These are phyloP conservation scores for Excalfactoria chinensis DNA, from an alignment of 2,113 vertebrate species.

Conservation along the genomic window DNA sequence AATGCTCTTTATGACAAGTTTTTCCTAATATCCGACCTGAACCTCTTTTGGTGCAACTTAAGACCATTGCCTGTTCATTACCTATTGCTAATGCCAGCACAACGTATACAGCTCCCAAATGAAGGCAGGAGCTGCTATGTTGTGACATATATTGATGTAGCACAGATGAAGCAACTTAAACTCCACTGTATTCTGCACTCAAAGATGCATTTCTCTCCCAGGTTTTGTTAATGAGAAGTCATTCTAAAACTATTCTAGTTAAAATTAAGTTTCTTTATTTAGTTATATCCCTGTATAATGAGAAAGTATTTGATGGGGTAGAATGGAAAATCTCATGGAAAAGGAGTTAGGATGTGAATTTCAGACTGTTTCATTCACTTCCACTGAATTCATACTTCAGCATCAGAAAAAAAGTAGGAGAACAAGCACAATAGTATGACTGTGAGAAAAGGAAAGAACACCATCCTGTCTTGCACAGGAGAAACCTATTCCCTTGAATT, in stretches of 20 bases:
- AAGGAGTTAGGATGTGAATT: accelerated
- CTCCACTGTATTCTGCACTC: background rate
- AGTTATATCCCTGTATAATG: background rate
- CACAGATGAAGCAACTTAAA: background rate
- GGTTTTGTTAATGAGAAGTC: background rate
- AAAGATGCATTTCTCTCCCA: background rate
- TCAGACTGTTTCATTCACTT: background rate
- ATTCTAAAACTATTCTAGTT: background rate
- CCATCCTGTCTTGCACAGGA: background rate
- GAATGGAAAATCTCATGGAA: background rate
- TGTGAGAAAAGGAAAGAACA: background rate
- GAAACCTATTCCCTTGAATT: background rate
- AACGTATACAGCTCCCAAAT: background rate
- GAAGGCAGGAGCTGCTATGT: background rate
- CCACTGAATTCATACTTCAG: background rate
- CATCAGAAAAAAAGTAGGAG: background rate
- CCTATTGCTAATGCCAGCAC: too few species aligned
- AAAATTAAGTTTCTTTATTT: background rate
- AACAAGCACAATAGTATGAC: background rate
- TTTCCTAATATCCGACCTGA: too few species aligned
- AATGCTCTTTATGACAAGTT: too few species aligned
- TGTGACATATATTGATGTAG: background rate
- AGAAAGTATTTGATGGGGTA: background rate
- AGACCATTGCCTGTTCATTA: too few species aligned
- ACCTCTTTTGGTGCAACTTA: too few species aligned